A percentile compares a stretch with the other conserved stretches of the same genome.
phyloP scores from a whole-genome alignment of 1,140 invertebrate genomes.

The Monochamus saltuarius region DNA sequence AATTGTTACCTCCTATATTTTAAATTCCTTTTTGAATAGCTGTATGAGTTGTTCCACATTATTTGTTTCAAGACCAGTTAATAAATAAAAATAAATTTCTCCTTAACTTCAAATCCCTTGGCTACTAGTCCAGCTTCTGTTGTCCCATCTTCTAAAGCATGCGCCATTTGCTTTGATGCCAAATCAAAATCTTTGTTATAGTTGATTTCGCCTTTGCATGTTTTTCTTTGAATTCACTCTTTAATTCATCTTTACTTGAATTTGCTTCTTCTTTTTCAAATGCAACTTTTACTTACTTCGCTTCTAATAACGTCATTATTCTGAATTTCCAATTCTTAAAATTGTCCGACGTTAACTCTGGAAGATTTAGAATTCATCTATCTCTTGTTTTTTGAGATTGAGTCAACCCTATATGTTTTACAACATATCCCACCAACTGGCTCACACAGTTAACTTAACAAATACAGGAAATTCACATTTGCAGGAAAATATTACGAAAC shows the following conservation, averaged over 20 bases:
- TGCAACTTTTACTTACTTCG: conserved; percentile 10
- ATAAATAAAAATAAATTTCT: too few relatives aligned
- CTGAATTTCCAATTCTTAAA: conserved; percentile 20
- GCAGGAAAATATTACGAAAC: too few relatives aligned
- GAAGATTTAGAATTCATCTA: not conserved
- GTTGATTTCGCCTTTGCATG: conserved; percentile 20
- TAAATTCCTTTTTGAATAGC: too few relatives aligned
- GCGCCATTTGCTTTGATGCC: conserved; percentile 22
- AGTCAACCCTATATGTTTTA: too few relatives aligned
- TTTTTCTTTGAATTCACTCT: conserved; percentile 11
- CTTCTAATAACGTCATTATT: conserved; percentile 15
- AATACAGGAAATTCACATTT: too few relatives aligned
- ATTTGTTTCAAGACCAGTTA: too few relatives aligned
- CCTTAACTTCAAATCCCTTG: too few relatives aligned
- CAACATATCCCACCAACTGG: too few relatives aligned
- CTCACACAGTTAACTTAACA: too few relatives aligned
- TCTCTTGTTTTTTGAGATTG: not conserved
- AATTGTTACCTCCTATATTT: too few relatives aligned
- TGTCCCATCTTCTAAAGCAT: conserved; percentile 20
- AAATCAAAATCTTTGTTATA: conserved; percentile 14
- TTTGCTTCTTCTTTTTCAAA: conserved; percentile 5
- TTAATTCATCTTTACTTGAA: conserved; percentile 9
- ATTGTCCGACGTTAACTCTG: conserved; percentile 3
- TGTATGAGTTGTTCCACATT: too few relatives aligned
- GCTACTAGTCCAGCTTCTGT: conserved; percentile 25